phyloP scores from a whole-genome alignment of 2,113 vertebrate genomes.

The Prunella himalayana region DNA sequence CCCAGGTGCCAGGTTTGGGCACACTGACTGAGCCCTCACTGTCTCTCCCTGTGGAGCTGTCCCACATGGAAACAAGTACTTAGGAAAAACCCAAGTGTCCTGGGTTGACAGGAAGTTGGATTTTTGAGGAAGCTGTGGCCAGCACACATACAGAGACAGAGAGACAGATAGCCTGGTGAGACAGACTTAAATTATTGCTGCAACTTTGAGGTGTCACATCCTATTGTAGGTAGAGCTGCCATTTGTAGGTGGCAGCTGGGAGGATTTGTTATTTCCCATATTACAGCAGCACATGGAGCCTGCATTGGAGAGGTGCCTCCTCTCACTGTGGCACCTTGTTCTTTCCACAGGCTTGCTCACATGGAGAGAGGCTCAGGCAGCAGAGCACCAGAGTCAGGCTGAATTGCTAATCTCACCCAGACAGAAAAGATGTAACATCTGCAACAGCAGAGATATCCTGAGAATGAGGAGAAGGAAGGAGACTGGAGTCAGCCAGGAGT shows the following conservation, averaged over 20 bases:
- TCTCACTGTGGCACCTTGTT: neutral
- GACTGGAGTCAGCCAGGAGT: neutral
- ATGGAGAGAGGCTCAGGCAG: fast-evolving
- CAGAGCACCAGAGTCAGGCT: neutral
- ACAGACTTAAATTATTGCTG: neutral
- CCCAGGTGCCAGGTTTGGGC: neutral
- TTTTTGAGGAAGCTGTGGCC: too few relatives aligned
- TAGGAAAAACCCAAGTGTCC: neutral
- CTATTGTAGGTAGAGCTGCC: neutral
- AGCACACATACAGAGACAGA: neutral
- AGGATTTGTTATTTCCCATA: neutral
- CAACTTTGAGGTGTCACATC: neutral
- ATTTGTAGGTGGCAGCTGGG: neutral
- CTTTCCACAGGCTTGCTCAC: neutral
- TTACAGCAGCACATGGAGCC: neutral
- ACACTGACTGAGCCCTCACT: neutral
- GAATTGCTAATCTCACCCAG: neutral
- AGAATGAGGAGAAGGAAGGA: neutral
- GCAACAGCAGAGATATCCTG: neutral
- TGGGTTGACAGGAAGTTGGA: too few relatives aligned
- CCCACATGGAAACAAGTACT: neutral
- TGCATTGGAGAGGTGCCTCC: neutral
- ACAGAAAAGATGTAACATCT: neutral
- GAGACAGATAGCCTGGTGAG: neutral
- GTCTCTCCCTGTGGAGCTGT: neutral